phyloP scores from a whole-genome alignment of 2,113 vertebrate genomes.

The Ailurus styani region DNA sequence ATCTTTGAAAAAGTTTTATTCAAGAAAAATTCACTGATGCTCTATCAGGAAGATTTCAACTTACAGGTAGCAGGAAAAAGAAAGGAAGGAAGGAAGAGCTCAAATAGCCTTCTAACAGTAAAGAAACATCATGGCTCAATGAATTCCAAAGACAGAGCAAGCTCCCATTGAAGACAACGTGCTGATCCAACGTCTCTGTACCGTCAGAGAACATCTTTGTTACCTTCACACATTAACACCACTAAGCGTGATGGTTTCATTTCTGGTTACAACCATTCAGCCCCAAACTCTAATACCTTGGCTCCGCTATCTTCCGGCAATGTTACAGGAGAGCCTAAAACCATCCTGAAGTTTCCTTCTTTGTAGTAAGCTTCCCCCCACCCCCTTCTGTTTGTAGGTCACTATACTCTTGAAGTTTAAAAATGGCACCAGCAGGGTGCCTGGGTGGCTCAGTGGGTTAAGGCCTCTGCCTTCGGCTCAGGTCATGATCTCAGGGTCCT shows the following conservation, averaged over 20 bases:
- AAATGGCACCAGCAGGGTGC: background rate
- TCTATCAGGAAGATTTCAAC: background rate
- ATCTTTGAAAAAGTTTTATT: background rate
- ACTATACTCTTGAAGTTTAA: background rate
- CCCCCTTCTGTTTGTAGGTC: background rate
- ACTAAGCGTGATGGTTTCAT: background rate
- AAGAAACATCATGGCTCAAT: background rate
- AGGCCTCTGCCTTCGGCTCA: too few relatives aligned
- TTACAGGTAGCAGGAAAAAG: background rate
- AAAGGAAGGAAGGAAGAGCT: too few relatives aligned
- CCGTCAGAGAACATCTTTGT: background rate
- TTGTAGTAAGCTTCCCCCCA: background rate
- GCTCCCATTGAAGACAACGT: background rate
- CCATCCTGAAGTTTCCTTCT: background rate
- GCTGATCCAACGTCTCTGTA: background rate
- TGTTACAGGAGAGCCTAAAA: background rate
- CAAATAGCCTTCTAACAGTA: background rate
- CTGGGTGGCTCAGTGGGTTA: too few relatives aligned
- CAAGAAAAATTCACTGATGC: background rate
- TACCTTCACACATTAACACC: background rate
- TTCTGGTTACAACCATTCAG: background rate
- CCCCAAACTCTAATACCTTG: background rate
- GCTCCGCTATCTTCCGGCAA: background rate
- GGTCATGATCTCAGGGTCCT: too few relatives aligned
- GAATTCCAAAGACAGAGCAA: background rate